Base-by-base conservation (phyloP, 1,140 invertebrate species). In the Drosophila serrata region DNA sequence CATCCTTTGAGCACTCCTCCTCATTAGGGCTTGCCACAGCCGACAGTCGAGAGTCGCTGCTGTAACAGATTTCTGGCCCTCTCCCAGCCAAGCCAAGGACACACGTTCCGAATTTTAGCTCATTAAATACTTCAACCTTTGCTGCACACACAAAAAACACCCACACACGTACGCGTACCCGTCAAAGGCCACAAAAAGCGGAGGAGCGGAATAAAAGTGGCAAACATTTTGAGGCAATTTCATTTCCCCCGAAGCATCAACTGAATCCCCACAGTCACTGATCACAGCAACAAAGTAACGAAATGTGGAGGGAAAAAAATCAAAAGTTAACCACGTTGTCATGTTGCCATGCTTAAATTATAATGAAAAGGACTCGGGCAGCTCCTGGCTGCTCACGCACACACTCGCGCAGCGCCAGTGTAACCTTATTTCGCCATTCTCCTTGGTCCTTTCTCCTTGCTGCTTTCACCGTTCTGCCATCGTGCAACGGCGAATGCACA, bases 281-380 rank as follows among this genome's bases (percentile, higher is more conserved):
- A 86, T 87, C 85, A 84, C 75, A 79, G 59, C 84, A 79, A 87
- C 84, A 88, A 78, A 79, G 74, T 79, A 78, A 72, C 63, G 17
- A 72, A 74, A 75, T 62, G 72, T 67, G 51, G 15, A 24, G 24
- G 60, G 17, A 60, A 69, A 78, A 81, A 88, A 87, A 90, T 78
- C 60, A 90, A 90, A 88, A 85, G 85, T 90, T 90, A 90, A 90
- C 85, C 85, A 85, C 78, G 85, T 90, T 88, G 85, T 85, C 85
- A 88, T 88, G 85, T 90, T 79, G 79, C 82, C 75, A 75, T 90
- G 86, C 85, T 90, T 90, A 90, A 90, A 90, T 90, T 90, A 90
- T 90, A 90, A 90, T 90, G 86, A 90, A 87, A 88, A 90, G 85
- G 85, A 85, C 85, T 88, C 82, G 75, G 70, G 82, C 65, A 82